These are phyloP conservation scores for Tamandua tetradactyla DNA, from an alignment of 2,797 vertebrate species.

Conservation along the genomic window DNA sequence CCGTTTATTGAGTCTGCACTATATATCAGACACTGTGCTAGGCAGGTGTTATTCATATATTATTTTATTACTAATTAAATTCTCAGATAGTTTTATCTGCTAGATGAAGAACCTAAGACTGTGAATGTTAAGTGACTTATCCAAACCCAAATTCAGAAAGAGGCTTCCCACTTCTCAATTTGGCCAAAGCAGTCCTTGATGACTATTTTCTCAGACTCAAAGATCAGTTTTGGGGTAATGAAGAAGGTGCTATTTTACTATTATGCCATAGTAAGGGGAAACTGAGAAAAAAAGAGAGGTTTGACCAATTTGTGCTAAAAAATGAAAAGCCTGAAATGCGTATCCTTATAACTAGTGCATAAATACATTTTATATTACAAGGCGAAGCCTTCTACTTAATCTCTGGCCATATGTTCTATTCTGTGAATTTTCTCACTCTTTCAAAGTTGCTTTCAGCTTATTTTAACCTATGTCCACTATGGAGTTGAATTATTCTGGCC, in stretches of 20 bases:
- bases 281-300: background rate
- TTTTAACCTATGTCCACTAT: background rate
- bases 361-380: background rate
- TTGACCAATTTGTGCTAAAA: background rate
- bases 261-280: background rate
- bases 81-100: background rate
- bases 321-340: background rate
- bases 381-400: background rate
- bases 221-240: background rate
- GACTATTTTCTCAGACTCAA: background rate
- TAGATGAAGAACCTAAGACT: background rate
- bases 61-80: background rate
- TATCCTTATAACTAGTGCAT: background rate
- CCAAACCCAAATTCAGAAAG: background rate
- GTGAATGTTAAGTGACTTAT: slow-evolving; percentile 28
- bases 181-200: background rate
- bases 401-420: background rate
- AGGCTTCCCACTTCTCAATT: background rate
- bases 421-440: background rate
- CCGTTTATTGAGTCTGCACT: background rate
- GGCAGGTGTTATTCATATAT: background rate
- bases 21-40: background rate
- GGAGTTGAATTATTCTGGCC: background rate
- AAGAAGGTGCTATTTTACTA: background rate
- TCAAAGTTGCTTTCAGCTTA: background rate